Evolutionary conservation across 2,888 invertebrate genomes (phyloP), one percentile per base, ranked within the genome.

Genomic region (Sipha maydis): DNA sequence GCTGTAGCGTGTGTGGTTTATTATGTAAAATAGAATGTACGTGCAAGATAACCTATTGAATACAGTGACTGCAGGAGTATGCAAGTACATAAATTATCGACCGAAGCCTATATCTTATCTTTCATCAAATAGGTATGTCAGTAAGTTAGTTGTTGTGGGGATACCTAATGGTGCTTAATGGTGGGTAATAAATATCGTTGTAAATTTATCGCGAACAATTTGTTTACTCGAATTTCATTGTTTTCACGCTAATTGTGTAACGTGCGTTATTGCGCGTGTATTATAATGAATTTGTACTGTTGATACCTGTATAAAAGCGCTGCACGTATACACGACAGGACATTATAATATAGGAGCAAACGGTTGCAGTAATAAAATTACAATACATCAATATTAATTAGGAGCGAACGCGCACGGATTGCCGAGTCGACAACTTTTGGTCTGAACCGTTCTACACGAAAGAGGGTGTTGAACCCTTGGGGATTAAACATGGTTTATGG

Each of bases 81-180:
- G n/a, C 34, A 41, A 19, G n/a, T 67, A 73, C 73, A 84, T 84
- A 84, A 84, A 84, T 84, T 84, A 76, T 84, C 19, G 21, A 76
- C 8, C 28, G 84, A 41, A 38, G 21, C 38, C n/a, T 71, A n/a
- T 61, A 61, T 84, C 75, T 84, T 84, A 84, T 84, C 84, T 76
- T 11, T 28, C 61, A 84, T 84, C 84, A n/a, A 76, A 76, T 56
- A 38, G 38, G n/a, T 48, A 75, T 67, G 73, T 73, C 73, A 28
- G 54, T 54, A n/a, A 73, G 73, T 73, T 73, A 54, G 71, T 73
- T n/a, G 71, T 83, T 34, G 54, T 34, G 4, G 28, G 28, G 67
- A n/a, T 80, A 80, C 41, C 38, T 80, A 80, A 80, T 80, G n/a
- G 19, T 34, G 21, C 67, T 41, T 48, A 82, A 82, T 69, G 82